These are phyloP conservation scores for Kryptolebias ocellatus DNA, from an alignment of 2,797 vertebrate genomes.

Conservation along the genomic window DNA sequence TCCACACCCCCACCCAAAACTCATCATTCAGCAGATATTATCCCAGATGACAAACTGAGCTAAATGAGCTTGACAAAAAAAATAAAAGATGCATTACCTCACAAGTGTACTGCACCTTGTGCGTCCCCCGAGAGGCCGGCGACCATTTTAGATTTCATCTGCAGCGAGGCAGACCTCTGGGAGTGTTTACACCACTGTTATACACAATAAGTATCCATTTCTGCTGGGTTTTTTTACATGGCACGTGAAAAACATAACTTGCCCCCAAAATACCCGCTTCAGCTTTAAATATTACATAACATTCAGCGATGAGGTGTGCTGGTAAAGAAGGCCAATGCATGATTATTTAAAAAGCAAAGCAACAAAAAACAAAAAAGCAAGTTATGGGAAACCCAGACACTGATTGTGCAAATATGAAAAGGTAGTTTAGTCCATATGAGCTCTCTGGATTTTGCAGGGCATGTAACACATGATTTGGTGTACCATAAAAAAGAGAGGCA, in stretches of 20 bases:
- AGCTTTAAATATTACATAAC: not conserved
- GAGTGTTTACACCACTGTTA: constrained; percentile 5
- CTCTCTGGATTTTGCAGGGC: too few species aligned
- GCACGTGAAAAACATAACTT: not conserved
- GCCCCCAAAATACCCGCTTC: too few species aligned
- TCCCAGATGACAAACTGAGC: constrained; percentile 45
- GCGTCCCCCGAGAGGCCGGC: constrained; percentile 32
- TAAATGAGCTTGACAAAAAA: constrained; percentile 1
- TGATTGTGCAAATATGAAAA: too few species aligned
- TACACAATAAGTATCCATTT: not conserved
- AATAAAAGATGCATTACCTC: constrained; percentile 38
- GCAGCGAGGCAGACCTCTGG: constrained; percentile 5
- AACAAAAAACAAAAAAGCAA: not conserved
- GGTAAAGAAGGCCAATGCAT: too few species aligned
- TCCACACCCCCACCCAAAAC: constrained; percentile 16
- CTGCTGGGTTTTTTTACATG: not conserved
- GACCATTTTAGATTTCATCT: constrained; percentile 43
- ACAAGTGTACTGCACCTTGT: constrained; percentile 30
- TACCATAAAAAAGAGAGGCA: too few species aligned
- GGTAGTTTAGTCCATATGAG: too few species aligned
- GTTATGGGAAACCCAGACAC: too few species aligned
- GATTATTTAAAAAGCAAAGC: not conserved
- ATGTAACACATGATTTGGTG: too few species aligned
- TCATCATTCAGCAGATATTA: constrained; percentile 58
- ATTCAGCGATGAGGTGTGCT: not conserved